Base-by-base conservation (phyloP, 2,113 vertebrate species). In the Paralichthys olivaceus region DNA sequence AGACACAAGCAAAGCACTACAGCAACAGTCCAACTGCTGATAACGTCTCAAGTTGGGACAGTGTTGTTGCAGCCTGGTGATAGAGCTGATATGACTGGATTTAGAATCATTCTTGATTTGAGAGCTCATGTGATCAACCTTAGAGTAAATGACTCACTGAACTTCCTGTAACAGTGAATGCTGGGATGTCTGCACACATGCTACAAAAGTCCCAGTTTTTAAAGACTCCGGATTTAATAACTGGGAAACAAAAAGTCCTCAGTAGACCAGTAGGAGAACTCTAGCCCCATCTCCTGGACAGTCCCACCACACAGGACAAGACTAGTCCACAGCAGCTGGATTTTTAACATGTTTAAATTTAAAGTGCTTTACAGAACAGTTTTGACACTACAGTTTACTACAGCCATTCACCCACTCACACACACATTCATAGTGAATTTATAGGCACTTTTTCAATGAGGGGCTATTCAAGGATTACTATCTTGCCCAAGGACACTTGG, bases 281-380 rank as follows among this genome's bases (percentile, higher is more conserved):
- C 84, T 88, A 69, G 81, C 85, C 12, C 92, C 91, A 86, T 65
- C 93, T 92, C 28, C 87, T 93, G 93, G 93, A 63, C 17, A 47
- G 19, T 5, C 60, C 14, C 54, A 58, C 11, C 60, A 76, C 4
- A 17, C 56, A 23, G n/a, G 40, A 26, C n/a, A 23, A 8, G 6
- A 25, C 0, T 1, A 2, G 23, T 22, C 14, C 1, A 15, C 29
- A 8, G 0, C 15, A 40, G 11, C 2, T 11, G 25, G 4, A 25
- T 5, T 7, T 19, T 47, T n/a, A n/a, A n/a, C n/a, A n/a, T n/a
- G n/a, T n/a, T n/a, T n/a, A n/a, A n/a, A n/a, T n/a, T n/a, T n/a
- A n/a, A n/a, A n/a, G n/a, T n/a, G n/a, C n/a, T n/a, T n/a, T n/a
- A n/a, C n/a, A n/a, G n/a, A n/a, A n/a, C n/a, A n/a, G n/a, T n/a